These are phyloP conservation scores for Anarrhichthys ocellatus DNA, from an alignment of 2,113 vertebrate species.

Conservation along the genomic window DNA sequence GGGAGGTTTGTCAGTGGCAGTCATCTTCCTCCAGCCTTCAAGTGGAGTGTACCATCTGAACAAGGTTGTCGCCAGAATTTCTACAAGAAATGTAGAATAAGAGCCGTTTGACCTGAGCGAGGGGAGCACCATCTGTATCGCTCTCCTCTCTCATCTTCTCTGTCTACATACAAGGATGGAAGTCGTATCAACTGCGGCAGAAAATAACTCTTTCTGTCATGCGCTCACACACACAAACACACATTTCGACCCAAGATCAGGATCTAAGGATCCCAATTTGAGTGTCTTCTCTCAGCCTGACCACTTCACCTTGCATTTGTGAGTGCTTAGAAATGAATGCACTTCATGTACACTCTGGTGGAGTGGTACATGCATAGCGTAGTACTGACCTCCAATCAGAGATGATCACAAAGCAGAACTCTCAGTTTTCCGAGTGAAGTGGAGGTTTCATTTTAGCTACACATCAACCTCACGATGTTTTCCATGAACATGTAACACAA, in stretches of 20 bases:
- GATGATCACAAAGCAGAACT: not conserved
- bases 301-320: not conserved
- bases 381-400: not conserved
- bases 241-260: conserved; percentile 7
- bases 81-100: conserved; percentile 17
- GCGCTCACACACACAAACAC: not conserved
- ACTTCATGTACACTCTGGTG: no score
- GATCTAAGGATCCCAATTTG: not conserved
- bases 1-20: conserved; percentile 51
- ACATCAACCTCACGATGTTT: not conserved
- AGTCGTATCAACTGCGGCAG: not conserved
- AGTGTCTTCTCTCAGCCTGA: not conserved
- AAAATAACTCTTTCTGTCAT: not conserved
- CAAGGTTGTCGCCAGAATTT: conserved; percentile 59
- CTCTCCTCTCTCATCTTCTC: conserved; percentile 6
- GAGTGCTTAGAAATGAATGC: not conserved
- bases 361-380: not conserved
- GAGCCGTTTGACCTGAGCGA: conserved; percentile 62
- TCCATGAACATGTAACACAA: no score
- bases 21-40: conserved; percentile 52
- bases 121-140: conserved; percentile 1
- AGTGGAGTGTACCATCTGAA: conserved; percentile 43
- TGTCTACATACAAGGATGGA: conserved; percentile 5
- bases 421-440: not conserved
- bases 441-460: not conserved